Evolutionary conservation across 1,140 invertebrate species (phyloP), one percentile per base, ranked within the genome.

Genomic region (Cyrtorhinus lividipennis): DNA sequence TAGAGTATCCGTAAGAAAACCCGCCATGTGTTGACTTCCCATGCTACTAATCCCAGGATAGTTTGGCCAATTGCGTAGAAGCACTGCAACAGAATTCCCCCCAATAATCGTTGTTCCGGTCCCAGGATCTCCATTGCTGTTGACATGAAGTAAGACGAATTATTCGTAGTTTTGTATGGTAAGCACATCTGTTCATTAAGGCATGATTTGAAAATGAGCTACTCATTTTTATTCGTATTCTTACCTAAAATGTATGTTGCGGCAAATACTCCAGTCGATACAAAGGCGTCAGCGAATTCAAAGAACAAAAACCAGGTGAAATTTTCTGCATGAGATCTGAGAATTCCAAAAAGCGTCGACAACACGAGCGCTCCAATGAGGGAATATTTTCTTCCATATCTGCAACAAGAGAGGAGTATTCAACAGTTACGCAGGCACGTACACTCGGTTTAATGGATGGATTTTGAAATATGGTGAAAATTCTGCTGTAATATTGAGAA

Each of bases 61-160:
- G 48, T 53, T 53, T 53, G 48, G 48, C 48, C 48, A 10, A 53
- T 20, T 10, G 48, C 10, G 48, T 53, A 53, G 18, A 53, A 53
- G 20, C 48, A 53, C 20, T 53, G 48, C 20, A 53, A 22, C 10
- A 53, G 18, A 12, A 20, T 20, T 5, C 48, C 48, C 20, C 48
- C 48, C 3, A 53, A 20, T 5, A 53, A 20, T 15, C 48, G 48
- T 15, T 53, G 10, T 10, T 53, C 48, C 3, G 48, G 48, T 10
- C 48, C 48, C 3, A 53, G 48, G 20, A 53, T 22, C 20, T 53
- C 48, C 48, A 53, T 53, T 53, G 48, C 48, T 53, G 48, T n/a
- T n/a, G n/a, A n/a, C n/a, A n/a, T n/a, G n/a, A n/a, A n/a, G n/a
- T n/a, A n/a, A n/a, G n/a, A n/a, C n/a, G n/a, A n/a, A n/a, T n/a